phyloP scores from a whole-genome alignment of 2,888 invertebrate genomes.

The Coleophora deauratella region DNA sequence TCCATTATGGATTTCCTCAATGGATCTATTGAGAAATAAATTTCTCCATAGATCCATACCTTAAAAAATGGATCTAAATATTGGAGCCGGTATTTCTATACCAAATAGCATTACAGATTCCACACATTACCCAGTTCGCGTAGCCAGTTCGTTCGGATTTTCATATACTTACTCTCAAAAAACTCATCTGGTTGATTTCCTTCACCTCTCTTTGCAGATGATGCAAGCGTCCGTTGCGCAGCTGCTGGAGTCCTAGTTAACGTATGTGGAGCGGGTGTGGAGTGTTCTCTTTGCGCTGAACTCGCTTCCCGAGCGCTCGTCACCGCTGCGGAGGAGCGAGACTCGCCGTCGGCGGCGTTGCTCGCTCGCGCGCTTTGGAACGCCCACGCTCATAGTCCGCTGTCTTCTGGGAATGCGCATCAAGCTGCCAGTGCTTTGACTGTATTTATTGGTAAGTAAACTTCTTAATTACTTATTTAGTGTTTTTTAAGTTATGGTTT shows the following conservation, averaged over 20 bases:
- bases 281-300: slow-evolving; percentile 22
- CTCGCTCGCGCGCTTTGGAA: slow-evolving; percentile 28
- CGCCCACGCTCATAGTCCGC: slow-evolving; percentile 37
- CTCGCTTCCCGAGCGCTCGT: slow-evolving; percentile 52
- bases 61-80: too few species aligned
- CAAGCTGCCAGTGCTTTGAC: slow-evolving; percentile 63
- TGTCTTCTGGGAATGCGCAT: slow-evolving; percentile 31
- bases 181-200: too few species aligned
- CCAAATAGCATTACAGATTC: too few species aligned
- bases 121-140: too few species aligned
- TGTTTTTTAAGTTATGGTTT: too few species aligned
- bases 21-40: too few species aligned
- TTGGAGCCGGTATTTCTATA: too few species aligned
- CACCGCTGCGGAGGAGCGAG: slow-evolving; percentile 38
- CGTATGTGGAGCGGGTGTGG: slow-evolving; percentile 65
- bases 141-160: too few species aligned
- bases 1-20: too few species aligned
- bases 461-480: too few species aligned
- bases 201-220: slow-evolving; percentile 70
- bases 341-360: slow-evolving; percentile 66
- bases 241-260: slow-evolving; percentile 89
- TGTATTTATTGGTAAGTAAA: slow-evolving; percentile 79
- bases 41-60: too few species aligned
- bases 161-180: too few species aligned
- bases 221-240: slow-evolving; percentile 81